These are phyloP conservation scores for Batillaria attramentaria DNA, from an alignment of 1,140 invertebrate genomes.

Conservation along the genomic window DNA sequence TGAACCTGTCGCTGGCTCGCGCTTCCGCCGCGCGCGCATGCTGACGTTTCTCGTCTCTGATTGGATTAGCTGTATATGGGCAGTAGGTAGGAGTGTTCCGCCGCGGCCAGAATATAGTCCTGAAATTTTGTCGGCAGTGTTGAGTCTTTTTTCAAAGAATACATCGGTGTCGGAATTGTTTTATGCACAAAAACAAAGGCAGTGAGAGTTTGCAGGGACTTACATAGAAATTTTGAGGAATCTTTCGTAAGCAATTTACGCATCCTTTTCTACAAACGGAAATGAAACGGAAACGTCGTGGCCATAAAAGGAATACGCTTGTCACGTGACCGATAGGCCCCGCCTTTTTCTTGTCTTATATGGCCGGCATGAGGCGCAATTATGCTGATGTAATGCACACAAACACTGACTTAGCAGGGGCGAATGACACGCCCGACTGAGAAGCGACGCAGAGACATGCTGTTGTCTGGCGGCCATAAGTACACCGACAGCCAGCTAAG, in stretches of 20 bases:
- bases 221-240: background rate
- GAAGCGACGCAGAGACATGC: background rate
- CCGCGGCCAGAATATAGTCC: background rate
- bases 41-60: background rate
- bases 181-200: no score
- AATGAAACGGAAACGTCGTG: background rate
- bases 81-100: background rate
- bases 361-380: background rate
- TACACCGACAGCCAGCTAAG: background rate
- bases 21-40: background rate
- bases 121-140: background rate
- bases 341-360: background rate
- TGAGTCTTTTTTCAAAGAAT: background rate
- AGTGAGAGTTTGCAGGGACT: no score
- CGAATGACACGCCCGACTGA: background rate
- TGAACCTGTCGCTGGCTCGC: background rate
- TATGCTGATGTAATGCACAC: background rate
- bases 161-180: background rate
- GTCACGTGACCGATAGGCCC: background rate
- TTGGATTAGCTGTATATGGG: conserved; percentile 1
- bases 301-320: background rate
- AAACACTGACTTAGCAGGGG: background rate
- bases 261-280: background rate
- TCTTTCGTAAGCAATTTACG: background rate
- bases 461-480: background rate